phyloP scores from a whole-genome alignment of 2,113 vertebrate species.

The Erythrolamprus reginae region DNA sequence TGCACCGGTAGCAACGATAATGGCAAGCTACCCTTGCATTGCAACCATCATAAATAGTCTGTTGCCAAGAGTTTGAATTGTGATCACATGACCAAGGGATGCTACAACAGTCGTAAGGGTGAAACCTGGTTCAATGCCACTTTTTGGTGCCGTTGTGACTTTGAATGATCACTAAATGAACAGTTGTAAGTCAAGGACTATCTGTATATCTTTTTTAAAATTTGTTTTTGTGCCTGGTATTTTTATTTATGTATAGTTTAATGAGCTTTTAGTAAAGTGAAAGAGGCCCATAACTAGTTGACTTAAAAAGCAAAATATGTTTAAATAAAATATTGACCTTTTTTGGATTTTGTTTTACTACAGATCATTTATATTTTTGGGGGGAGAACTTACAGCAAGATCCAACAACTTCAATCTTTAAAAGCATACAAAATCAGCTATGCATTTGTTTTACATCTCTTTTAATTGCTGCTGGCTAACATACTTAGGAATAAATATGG shows the following conservation, averaged over 20 bases:
- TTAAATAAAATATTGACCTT: not conserved
- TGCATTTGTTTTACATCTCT: not conserved
- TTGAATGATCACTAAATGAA: too few species aligned
- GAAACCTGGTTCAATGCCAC: too few species aligned
- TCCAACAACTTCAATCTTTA: not conserved
- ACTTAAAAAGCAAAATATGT: not conserved
- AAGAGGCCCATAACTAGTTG: not conserved
- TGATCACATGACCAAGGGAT: too few species aligned
- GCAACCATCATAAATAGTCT: too few species aligned
- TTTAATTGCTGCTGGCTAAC: not conserved
- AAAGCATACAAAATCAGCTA: not conserved
- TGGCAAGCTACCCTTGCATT: too few species aligned
- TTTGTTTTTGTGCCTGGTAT: not conserved
- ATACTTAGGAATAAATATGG: not conserved
- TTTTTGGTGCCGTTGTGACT: too few species aligned
- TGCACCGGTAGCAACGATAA: too few species aligned
- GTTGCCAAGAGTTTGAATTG: too few species aligned
- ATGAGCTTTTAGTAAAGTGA: not conserved
- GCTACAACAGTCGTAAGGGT: too few species aligned
- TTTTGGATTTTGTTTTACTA: not conserved
- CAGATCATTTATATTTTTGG: not conserved
- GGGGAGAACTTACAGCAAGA: too few species aligned
- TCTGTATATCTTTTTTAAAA: not conserved
- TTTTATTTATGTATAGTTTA: not conserved
- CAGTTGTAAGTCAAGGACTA: too few species aligned